phyloP scores from a whole-genome alignment of 2,888 invertebrate genomes.

The Melinopterus prodromus region DNA sequence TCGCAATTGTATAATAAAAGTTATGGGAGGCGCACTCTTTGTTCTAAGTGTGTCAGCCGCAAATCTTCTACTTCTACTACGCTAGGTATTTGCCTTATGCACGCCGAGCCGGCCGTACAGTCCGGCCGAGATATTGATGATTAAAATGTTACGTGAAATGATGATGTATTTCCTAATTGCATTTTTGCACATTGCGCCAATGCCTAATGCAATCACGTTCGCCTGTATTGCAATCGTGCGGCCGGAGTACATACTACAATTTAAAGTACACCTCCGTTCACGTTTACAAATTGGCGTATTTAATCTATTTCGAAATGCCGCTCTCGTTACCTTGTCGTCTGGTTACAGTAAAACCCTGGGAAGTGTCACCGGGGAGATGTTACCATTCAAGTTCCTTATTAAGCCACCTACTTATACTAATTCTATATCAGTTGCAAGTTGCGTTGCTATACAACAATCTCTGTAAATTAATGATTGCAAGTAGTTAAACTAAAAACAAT shows the following conservation, averaged over 20 bases:
- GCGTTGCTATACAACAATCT: neutral
- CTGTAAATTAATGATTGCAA: too few relatives aligned
- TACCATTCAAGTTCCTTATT: neutral
- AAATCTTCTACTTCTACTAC: slow-evolving; percentile 15
- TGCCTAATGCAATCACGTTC: slow-evolving; percentile 20
- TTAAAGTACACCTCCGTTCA: neutral
- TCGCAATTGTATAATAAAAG: slow-evolving; percentile 32
- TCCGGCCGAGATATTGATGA: slow-evolving; percentile 11
- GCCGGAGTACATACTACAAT: neutral
- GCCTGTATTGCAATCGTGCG: neutral
- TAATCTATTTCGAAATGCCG: neutral
- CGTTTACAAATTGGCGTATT: slow-evolving; percentile 4
- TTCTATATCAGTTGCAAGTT: too few relatives aligned
- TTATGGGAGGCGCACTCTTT: slow-evolving; percentile 30
- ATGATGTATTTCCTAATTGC: slow-evolving; percentile 20
- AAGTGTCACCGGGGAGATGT: neutral
- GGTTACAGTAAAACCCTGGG: neutral
- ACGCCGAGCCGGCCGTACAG: neutral
- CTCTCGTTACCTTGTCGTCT: neutral
- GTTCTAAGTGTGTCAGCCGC: slow-evolving; percentile 37
- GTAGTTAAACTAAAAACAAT: too few relatives aligned
- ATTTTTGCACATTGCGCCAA: slow-evolving; percentile 18
- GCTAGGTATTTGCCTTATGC: slow-evolving; percentile 8
- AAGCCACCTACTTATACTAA: neutral
- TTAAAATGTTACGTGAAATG: slow-evolving; percentile 20